Evolutionary conservation across 2,113 vertebrate genomes (phyloP).

Genomic region (Eubucco bourcierii): DNA sequence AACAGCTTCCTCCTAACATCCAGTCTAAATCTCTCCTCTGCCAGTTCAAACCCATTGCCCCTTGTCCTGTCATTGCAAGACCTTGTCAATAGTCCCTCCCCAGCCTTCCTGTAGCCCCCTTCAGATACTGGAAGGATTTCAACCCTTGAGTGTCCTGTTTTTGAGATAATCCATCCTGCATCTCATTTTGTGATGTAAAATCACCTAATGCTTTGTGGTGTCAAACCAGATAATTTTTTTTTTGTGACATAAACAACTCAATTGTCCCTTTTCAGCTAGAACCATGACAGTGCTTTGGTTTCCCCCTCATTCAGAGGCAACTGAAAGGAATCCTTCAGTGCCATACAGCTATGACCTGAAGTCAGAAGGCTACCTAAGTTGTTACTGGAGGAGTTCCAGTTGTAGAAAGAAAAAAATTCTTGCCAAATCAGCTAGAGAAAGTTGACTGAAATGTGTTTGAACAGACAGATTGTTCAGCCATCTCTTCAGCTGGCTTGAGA

Average conservation of each 20-base stretch:
- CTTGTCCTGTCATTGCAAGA: too few relatives aligned
- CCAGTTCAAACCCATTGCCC: too few relatives aligned
- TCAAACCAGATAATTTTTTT: neutral
- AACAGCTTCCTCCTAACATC: too few relatives aligned
- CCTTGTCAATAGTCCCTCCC: too few relatives aligned
- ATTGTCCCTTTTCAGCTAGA: neutral
- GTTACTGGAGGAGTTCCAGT: constrained; percentile 57
- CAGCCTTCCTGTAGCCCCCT: too few relatives aligned
- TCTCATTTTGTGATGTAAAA: neutral
- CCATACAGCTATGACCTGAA: constrained; percentile 9
- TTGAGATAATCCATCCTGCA: neutral
- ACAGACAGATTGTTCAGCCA: constrained; percentile 54
- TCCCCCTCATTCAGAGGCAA: neutral
- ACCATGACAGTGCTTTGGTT: neutral
- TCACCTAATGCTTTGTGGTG: neutral
- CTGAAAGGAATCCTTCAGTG: constrained; percentile 30
- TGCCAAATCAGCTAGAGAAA: constrained; percentile 52
- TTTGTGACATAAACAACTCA: neutral
- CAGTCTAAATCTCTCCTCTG: too few relatives aligned
- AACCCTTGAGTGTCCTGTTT: neutral
- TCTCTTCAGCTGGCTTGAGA: constrained; percentile 31
- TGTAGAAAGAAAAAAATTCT: constrained; percentile 1
- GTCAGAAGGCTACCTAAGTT: constrained; percentile 44
- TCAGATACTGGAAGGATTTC: too few relatives aligned
- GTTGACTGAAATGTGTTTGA: constrained; percentile 42